Conservation (phyloP, 2,797 vertebrate species). For the Cephalopachus bancanus region DNA sequence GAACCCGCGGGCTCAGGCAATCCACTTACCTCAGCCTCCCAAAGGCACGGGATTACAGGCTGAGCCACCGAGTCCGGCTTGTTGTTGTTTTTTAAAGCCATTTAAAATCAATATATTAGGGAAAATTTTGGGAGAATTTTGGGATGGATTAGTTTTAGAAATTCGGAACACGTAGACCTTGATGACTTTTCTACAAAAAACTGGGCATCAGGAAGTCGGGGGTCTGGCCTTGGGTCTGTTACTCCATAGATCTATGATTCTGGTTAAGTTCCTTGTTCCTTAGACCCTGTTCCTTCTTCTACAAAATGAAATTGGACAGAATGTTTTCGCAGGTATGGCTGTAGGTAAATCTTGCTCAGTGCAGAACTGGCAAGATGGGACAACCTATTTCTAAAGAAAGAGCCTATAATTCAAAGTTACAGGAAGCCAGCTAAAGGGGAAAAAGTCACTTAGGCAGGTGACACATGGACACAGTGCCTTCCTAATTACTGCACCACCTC, state of each 20-base stretch:
- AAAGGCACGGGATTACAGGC: too few species aligned
- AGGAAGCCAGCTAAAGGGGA: background rate
- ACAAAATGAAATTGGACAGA: background rate
- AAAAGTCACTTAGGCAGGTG: background rate
- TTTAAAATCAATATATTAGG: background rate
- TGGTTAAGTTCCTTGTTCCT: background rate
- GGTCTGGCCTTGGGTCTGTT: background rate
- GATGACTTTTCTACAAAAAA: background rate
- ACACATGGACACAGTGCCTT: background rate
- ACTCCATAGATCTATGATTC: background rate
- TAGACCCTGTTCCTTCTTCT: background rate
- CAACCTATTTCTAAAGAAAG: background rate
- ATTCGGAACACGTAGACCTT: background rate
- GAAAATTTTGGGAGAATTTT: constrained; percentile 16
- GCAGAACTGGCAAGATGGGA: background rate
- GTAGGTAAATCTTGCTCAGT: background rate
- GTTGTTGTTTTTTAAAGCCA: background rate
- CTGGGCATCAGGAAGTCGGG: background rate
- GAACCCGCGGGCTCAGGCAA: too few species aligned
- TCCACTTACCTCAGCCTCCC: too few species aligned
- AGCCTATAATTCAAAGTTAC: background rate
- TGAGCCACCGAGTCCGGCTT: too few species aligned
- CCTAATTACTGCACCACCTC: background rate
- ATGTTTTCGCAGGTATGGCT: background rate
- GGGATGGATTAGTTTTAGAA: background rate